A percentile compares a stretch with the other conserved stretches of the same genome.
These are phyloP conservation scores for Helleia helle DNA, from an alignment of 2,888 invertebrate genomes.

Conservation along the genomic window DNA sequence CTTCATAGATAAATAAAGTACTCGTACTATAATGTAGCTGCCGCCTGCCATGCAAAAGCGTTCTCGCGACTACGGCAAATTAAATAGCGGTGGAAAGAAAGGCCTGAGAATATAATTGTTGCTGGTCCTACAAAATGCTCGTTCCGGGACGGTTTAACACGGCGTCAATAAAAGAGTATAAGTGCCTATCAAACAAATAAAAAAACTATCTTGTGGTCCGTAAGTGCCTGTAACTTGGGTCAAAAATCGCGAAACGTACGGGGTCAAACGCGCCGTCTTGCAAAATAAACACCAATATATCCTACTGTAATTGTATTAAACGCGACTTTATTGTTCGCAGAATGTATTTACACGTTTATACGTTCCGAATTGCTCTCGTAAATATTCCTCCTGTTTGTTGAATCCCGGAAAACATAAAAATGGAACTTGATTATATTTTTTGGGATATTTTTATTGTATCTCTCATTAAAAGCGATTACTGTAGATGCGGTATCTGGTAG, in stretches of 20 bases:
- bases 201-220: too few relatives aligned
- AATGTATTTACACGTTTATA: conserved; percentile 44
- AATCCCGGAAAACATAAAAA: conserved; percentile 12
- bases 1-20: too few relatives aligned
- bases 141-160: too few relatives aligned
- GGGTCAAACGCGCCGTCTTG: conserved; percentile 47
- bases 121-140: too few relatives aligned
- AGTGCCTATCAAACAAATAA: too few relatives aligned
- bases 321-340: conserved; percentile 58
- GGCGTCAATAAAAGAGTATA: too few relatives aligned
- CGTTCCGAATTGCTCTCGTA: conserved; percentile 39
- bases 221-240: conserved; percentile 17
- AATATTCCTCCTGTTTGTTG: conserved; percentile 26
- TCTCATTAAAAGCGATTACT: too few relatives aligned
- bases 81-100: too few relatives aligned
- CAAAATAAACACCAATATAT: conserved; percentile 65
- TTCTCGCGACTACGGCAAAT: too few relatives aligned
- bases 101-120: too few relatives aligned
- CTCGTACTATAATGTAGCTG: too few relatives aligned
- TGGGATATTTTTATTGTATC: not conserved
- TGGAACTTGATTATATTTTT: conserved; percentile 3
- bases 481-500: not conserved
- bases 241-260: conserved; percentile 19
- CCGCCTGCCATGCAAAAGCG: too few relatives aligned
- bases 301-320: conserved; percentile 65